Evolutionary conservation across 2,888 invertebrate species (phyloP), one percentile per base, ranked within the genome.

Genomic region (Pogonocherus hispidulus): DNA sequence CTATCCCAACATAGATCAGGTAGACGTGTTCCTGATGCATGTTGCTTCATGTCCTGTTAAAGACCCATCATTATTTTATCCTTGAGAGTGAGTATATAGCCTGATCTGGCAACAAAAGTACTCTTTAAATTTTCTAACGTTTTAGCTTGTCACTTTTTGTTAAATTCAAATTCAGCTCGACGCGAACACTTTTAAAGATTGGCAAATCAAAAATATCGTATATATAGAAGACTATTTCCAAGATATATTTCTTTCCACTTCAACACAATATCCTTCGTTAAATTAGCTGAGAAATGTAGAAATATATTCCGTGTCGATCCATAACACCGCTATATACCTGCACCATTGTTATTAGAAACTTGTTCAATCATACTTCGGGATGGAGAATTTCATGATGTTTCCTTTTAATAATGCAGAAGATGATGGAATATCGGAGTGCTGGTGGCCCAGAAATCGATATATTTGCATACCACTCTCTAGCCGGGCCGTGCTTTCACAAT

Each of bases 341-440:
- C n/a, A n/a, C 23, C 44, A 57, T 63, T 63, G 57, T 67, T 67
- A 67, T 57, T 63, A 67, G 57, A 47, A 63, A 56, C 63, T 63
- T 57, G 67, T 67, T 64, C 63, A 67, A 67, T 67, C 67, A 63
- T 52, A 55, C 63, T 55, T 55, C 46, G 22, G 23, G 27, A 22
- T 14, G 22, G 16, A 27, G 67, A 56, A 57, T 63, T 67, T 46
- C 64, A 41, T 64, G 57, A 63, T 63, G 67, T 64, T 68, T 63
- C 64, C 60, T 47, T 60, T 64, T 49, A 55, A 68, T 68, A 64
- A 62, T 62, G 56, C 66, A 62, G 11, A 20, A 62, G 55, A 67
- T 65, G 64, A 65, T 62, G 66, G 62, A 67, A 67, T 62, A 60
- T 54, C 19, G 44, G 46, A 60, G 55, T 32, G 60, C 32, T 35